Conservation (phyloP, 2,888 invertebrate genomes). For the Caradrina kadenii region DNA sequence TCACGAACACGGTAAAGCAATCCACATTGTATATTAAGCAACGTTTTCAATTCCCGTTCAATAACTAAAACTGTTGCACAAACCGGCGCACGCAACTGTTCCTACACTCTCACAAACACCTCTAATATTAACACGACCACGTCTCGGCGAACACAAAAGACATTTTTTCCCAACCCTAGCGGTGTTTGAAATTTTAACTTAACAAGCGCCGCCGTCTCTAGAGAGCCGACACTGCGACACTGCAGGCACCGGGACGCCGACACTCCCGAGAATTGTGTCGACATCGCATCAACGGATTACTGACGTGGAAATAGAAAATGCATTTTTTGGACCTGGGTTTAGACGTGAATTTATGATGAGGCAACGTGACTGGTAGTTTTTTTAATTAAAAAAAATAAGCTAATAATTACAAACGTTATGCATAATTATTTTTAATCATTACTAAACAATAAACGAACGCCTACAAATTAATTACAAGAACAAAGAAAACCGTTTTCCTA, state of each 20-base stretch:
- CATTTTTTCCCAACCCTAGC: conserved; percentile 30
- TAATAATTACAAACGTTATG: not conserved
- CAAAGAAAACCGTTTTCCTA: conserved; percentile 5
- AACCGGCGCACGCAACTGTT: not conserved
- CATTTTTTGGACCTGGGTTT: conserved; percentile 38
- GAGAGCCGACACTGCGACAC: conserved; percentile 46
- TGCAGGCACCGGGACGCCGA: conserved; percentile 33
- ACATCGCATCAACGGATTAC: conserved; percentile 48
- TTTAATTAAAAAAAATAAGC: not conserved
- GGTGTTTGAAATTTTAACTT: conserved; percentile 45
- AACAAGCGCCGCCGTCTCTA: conserved; percentile 39
- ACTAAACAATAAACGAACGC: conserved; percentile 6
- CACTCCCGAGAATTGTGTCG: conserved; percentile 48
- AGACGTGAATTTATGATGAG: conserved; percentile 33
- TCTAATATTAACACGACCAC: conserved; percentile 43
- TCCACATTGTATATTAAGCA: too few relatives aligned
- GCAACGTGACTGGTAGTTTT: not conserved
- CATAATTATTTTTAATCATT: not conserved
- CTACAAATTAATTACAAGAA: not conserved
- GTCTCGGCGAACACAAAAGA: conserved; percentile 18
- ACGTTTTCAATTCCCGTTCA: not conserved
- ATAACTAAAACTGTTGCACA: conserved; percentile 9
- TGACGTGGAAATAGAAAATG: conserved; percentile 53
- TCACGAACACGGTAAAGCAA: too few relatives aligned
- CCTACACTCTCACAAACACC: conserved; percentile 1